Base-by-base conservation (phyloP, 1,140 invertebrate genomes). In the Neodiprion pinetum region DNA sequence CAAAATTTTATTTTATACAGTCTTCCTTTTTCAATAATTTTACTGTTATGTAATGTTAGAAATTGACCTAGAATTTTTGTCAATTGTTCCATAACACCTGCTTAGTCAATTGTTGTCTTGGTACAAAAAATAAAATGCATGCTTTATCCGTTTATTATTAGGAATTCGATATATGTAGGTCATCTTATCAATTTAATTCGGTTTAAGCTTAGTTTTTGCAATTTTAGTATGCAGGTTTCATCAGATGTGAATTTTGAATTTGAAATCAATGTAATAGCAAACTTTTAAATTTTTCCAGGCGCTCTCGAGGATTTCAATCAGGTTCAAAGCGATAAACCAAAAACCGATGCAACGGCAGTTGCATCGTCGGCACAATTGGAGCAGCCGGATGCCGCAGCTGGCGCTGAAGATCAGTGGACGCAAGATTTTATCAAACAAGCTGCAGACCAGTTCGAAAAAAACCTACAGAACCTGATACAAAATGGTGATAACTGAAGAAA, bases 261-360 rank as follows among this genome's bases (percentile, higher is more conserved):
- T 40, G 5, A 40, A 40, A 7, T 40, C 40, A 14, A 12, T 23
- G 11, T 10, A 71, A 40, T 48, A 48, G 5, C 14, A 7, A 65
- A 48, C 5, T 40, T 48, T 71, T 14, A 7, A 11, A 40, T 74
- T 69, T 48, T 66, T 74, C 48, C 70, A 91, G 90, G 84, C 86
- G 90, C 90, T 74, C 81, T 91, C 65, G 81, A 90, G 80, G 90
- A 91, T 80, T 90, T 91, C 67, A 86, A 74, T 78, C 75, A 47
- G 74, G 17, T 69, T 65, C 78, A 53, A 80, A 82, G 49, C 17
- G 79, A 14, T 76, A 78, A 53, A 7, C 70, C 75, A 11, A 83
- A 85, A 75, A 79, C 79, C 5, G 74, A 76, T 72, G 67, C 70
- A 48, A n/a, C 71, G 2, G 65, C 73, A 17, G 48, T 71, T 70